Percentiles rank a stretch among this genome's conserved stretches.
phyloP scores from a whole-genome alignment of 2,888 invertebrate species.

The Lissocephala sabroskyi region DNA sequence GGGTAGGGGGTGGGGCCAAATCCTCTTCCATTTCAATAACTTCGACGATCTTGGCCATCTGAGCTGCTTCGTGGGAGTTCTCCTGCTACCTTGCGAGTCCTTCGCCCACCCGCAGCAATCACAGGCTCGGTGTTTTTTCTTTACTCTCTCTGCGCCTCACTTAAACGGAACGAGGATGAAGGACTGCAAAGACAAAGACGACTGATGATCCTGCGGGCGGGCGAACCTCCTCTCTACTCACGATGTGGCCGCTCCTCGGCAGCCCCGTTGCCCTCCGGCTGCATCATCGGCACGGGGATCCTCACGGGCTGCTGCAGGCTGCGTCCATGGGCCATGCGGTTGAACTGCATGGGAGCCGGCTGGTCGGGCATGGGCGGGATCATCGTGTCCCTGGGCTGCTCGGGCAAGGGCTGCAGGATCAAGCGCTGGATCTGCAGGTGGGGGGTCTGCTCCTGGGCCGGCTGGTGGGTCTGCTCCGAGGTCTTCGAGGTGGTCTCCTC shows the following conservation, averaged over 20 bases:
- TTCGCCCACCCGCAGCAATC: constrained; percentile 74
- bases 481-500: constrained; percentile 31
- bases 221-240: constrained; percentile 73
- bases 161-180: constrained; percentile 86
- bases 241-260: constrained; percentile 80
- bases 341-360: constrained; percentile 66
- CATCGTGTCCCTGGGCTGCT: constrained; percentile 70
- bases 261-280: constrained; percentile 73
- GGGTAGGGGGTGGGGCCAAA: too few relatives aligned
- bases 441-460: constrained; percentile 67
- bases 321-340: constrained; percentile 72
- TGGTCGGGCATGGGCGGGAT: constrained; percentile 71
- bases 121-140: constrained; percentile 79
- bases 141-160: too few relatives aligned
- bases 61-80: too few relatives aligned
- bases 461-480: constrained; percentile 45
- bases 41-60: too few relatives aligned
- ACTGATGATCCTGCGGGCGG: neutral
- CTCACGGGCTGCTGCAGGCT: constrained; percentile 73
- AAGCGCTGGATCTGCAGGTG: constrained; percentile 63
- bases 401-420: constrained; percentile 68
- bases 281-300: constrained; percentile 75
- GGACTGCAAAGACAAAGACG: constrained; percentile 74
- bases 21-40: too few relatives aligned
- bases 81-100: too few relatives aligned